Base-by-base conservation (phyloP, 2,888 invertebrate species). In the Periphyllus acericola region DNA sequence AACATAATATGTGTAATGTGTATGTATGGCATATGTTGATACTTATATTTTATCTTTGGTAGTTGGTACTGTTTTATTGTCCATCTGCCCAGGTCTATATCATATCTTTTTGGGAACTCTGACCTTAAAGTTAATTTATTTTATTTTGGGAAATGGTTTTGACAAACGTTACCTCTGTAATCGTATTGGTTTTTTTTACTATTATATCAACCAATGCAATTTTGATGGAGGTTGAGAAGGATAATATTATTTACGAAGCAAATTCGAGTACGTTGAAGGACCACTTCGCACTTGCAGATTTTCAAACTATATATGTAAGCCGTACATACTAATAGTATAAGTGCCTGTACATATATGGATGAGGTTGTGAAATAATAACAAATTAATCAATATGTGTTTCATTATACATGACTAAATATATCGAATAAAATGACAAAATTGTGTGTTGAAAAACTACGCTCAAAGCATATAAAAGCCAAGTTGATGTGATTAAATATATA, bases 231-330 rank as follows among this genome's bases (percentile, higher is more conserved):
- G 36, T 40, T 68, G 21, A 40, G 66, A 40, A 36, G 80, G 66
- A 80, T 80, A 66, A 80, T 68, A 46, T 46, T 46, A 80, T 36
- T 66, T 80, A 80, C 29, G n/a, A 80, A 80, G 60, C n/a, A 36
- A 29, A 66, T 40, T 66, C 40, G 40, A 80, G 66, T 32, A 32
- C 32, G 29, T 68, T 80, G 66, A 66, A 80, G 66, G 29, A 40
- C 29, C 29, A 68, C 66, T 80, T 32, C n/a, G n/a, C n/a, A n/a
- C n/a, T 17, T 71, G 29, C 3, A 29, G 2, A 71, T 71, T 29
- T 80, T 80, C 29, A 80, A 29, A 80, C 34, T 40, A 11, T 40
- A 11, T 29, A 17, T 60, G 40, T 66, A 40, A 36, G 80, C n/a
- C 17, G 75, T 75, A 32, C 4, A 36, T 25, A 74, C 21, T 55